Base-by-base conservation (phyloP, 2,113 vertebrate species). In the Xyrauchen texanus region DNA sequence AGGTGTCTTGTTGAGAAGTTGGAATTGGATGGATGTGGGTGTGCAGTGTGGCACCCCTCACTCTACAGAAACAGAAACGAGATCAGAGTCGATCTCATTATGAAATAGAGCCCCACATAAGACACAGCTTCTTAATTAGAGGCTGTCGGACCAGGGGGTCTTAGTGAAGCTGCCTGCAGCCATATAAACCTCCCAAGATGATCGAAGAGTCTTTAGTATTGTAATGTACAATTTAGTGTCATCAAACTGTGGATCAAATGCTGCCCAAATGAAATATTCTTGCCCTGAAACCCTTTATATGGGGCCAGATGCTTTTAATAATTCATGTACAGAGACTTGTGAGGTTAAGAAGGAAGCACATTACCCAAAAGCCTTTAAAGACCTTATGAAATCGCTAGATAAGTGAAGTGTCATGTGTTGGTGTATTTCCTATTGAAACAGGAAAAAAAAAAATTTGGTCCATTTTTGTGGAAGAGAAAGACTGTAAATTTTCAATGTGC, bases 21-120 rank as follows among this genome's bases (percentile, higher is more conserved):
- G 42, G 67, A 65, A 64, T 34, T 34, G 21, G 21, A 78, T 77
- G 52, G 49, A 66, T 79, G 67, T 51, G 34, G 34, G 69, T 61
- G 42, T 73, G 45, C 62, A 67, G 68, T 61, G 77, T 74, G 79
- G 51, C 76, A 67, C 68, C 52, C 76, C 60, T 82, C 73, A 51
- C 55, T n/a, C 67, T 60, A 9, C 53, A 57, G 64, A 46, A 9
- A 60, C 42, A 68, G 47, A 71, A 79, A 61, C 53, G 46, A 66
- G 78, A 73, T 83, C 83, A 83, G 21, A 72, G 34, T 75, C 64
- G 69, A 80, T 52, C 68, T 78, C 63, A 62, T 81, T 62, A 68
- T 75, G 71, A 83, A 86, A 86, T 74, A 55, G 10, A 51, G 61
- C 44, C 66, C 34, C 62, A 64, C 66, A 83, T 76, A 71, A 83